Base-by-base conservation (phyloP, 2,797 vertebrate species). In the Apogon talboti region DNA sequence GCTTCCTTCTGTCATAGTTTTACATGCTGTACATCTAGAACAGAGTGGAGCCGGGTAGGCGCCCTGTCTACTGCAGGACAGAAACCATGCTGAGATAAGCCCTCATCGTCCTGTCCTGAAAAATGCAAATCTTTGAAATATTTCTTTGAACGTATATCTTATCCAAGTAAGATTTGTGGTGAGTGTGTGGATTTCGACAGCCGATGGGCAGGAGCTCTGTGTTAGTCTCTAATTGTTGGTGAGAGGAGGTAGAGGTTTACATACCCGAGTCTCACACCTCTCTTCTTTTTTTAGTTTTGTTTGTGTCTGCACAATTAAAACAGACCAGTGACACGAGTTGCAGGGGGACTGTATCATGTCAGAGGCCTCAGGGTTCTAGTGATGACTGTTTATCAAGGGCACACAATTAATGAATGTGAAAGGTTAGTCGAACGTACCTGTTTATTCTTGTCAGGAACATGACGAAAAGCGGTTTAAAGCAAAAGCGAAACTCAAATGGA, bases 1-100 rank as follows among this genome's bases (percentile, higher is more conserved):
- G 67, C 43, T 50, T 64, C 58, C 71, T 85, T 69, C 81, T 88
- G 78, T 77, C 66, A 60, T 37, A 38, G 47, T 72, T 84, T 53
- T 48, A 71, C 78, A 68, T 51, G 62, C 71, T 48, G 76, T 58
- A 79, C 74, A 71, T 75, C 46, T 11, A 53, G 59, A 79, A 46
- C 59, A 50, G 59, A 68, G 62, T 3, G 9, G 41, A 76, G 52
- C 61, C 38, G 58, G 63, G 55, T 54, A 76, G 63, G 55, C 40
- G 8, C 69, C 48, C 58, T 60, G 42, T 70, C 40, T 73, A 40
- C 59, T 70, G 72, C 43, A 66, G 61, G 55, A 75, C 7, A 11
- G 60, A 43, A 50, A 60, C 50, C 74, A 68, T 28, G 74, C 74
- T 73, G 68, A 64, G 79, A 82, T 67, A 71, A 74, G 76, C 70